phyloP scores from a whole-genome alignment of 2,888 invertebrate species.

The Plebejus argus region DNA sequence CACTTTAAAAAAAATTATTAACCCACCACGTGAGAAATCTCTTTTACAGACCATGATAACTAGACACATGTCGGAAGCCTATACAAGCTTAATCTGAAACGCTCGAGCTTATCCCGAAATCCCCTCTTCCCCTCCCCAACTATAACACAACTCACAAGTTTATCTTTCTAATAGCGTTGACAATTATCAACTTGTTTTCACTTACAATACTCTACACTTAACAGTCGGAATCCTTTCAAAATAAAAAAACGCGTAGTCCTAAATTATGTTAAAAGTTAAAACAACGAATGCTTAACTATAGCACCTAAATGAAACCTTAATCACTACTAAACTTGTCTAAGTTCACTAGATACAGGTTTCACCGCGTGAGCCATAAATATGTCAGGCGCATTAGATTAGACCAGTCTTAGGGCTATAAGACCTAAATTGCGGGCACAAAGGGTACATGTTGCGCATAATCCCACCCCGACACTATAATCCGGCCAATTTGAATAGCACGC shows the following conservation, averaged over 20 bases:
- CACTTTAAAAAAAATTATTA: no score
- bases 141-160: no score
- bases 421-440: constrained; percentile 21
- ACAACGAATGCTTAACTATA: not conserved
- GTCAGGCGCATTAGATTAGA: constrained; percentile 5
- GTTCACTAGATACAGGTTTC: not conserved
- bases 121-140: no score
- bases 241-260: not conserved
- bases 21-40: no score
- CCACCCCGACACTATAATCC: constrained; percentile 10
- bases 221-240: no score
- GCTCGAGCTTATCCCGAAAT: no score
- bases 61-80: no score
- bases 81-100: no score
- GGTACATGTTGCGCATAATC: constrained; percentile 29
- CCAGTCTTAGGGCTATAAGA: constrained; percentile 20
- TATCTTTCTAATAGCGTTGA: no score
- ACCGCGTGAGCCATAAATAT: constrained; percentile 21
- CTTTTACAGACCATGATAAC: no score
- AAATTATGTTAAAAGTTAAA: not conserved
- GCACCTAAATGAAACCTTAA: not conserved
- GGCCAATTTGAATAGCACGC: constrained; percentile 28
- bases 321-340: not conserved
- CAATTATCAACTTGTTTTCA: no score
- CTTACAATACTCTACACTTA: no score